Evolutionary conservation across 2,113 vertebrate genomes (phyloP), one percentile per base, ranked within the genome.

Genomic region (Sapayoa aenigma): DNA sequence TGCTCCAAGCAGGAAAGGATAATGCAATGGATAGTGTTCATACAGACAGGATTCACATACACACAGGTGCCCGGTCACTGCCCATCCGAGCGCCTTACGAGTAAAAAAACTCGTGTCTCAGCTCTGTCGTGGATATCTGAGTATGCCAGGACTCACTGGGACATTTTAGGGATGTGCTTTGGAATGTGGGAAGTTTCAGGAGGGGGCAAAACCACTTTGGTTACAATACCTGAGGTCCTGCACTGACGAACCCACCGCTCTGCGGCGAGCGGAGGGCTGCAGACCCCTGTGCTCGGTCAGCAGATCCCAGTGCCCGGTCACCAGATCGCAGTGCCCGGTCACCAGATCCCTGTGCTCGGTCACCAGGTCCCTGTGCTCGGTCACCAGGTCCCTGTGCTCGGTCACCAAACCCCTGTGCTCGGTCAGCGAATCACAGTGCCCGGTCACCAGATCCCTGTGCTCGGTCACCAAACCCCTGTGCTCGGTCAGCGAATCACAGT

Each of bases 1-100:
- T 42, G 13, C 12, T 9, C 7, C 59, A 11, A 4, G 37, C 2
- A 21, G 41, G 35, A 37, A 19, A 35, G 35, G 60, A 46, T 5
- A 49, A 71, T 5, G 65, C 31, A 5, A 3, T 15, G 14, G 11
- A 9, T 4, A 3, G 50, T 19, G 4, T 42, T 47, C 27, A 2
- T 0, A 1, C 28, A 3, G 14, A 0, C 60, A 30, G 74, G 5
- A 11, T 11, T 21, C 52, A 5, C 37, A 3, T 6, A 7, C n/a
- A 6, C 42, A 4, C n/a, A 3, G 24, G 16, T 10, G 8, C 21
- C 50, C 0, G 14, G 9, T 9, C 30, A 4, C 67, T 52, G 76
- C 55, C 49, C 39, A 6, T 1, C 24, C 1, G 30, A 25, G 60
- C 0, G 17, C 23, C 42, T 2, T 41, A 28, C 59, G 17, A 12